Evolutionary conservation across 2,888 invertebrate genomes (phyloP).

Genomic region (Drymonia ruficornis): DNA sequence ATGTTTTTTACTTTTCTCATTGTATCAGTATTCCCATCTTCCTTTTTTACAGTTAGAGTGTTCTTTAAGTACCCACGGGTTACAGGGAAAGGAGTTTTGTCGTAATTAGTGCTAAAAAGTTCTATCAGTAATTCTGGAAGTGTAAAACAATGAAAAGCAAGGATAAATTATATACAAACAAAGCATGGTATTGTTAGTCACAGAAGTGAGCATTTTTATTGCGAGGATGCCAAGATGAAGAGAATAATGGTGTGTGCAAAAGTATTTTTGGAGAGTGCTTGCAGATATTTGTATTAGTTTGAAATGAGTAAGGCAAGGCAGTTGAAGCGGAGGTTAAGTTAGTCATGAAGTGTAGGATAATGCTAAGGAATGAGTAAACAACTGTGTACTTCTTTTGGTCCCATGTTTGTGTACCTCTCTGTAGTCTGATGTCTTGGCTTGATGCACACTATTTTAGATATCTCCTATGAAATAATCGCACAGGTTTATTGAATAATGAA

Average conservation of each 20-base stretch:
- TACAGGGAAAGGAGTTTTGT: conserved; percentile 74
- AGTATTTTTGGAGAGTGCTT: conserved; percentile 8
- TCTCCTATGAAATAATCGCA: conserved; percentile 31
- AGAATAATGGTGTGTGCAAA: neutral
- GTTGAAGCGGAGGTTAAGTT: conserved; percentile 28
- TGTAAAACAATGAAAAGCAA: conserved; percentile 75
- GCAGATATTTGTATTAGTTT: conserved; percentile 12
- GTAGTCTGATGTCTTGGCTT: conserved; percentile 34
- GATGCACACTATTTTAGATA: conserved; percentile 15
- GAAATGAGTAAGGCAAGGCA: conserved; percentile 18
- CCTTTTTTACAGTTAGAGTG: conserved; percentile 33
- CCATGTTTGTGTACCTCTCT: conserved; percentile 32
- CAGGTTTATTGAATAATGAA: conserved; percentile 63
- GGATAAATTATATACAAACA: conserved; percentile 62
- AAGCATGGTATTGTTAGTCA: conserved; percentile 58
- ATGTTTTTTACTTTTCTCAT: conserved; percentile 34
- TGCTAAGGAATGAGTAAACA: conserved; percentile 20
- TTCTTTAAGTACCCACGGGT: conserved; percentile 72
- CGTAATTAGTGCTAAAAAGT: conserved; percentile 61
- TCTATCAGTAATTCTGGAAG: conserved; percentile 72
- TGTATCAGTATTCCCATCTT: conserved; percentile 20
- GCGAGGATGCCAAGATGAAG: conserved; percentile 16
- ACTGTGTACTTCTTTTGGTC: conserved; percentile 23
- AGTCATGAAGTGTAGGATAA: conserved; percentile 30
- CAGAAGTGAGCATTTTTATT: conserved; percentile 19